Evolutionary conservation across 92 coral and sea anemone genomes (phyloP).

Genomic region (Zoanthus sansibaricus): DNA sequence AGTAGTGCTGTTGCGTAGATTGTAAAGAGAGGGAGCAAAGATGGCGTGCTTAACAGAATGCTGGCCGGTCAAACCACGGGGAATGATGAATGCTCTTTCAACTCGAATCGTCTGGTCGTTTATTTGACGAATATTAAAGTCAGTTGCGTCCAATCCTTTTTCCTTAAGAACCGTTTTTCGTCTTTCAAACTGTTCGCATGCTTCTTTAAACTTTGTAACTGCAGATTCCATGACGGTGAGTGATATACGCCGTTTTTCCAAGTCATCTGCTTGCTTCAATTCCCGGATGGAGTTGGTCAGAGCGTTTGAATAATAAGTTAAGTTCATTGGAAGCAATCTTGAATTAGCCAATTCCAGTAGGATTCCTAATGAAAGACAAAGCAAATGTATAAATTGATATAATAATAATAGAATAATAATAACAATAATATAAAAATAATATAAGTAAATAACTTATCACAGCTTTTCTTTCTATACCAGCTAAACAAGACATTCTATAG

Average conservation of each 20-base stretch:
- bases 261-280: conserved; percentile 4
- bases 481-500: too few species aligned
- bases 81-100: conserved; percentile 43
- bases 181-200: conserved; percentile 22
- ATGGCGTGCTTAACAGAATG: conserved; percentile 28
- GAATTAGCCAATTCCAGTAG: conserved; percentile 20
- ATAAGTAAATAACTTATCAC: too few species aligned
- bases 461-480: too few species aligned
- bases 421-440: too few species aligned
- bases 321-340: conserved; percentile 36
- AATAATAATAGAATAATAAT: too few species aligned
- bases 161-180: not conserved
- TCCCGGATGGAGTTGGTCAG: not conserved
- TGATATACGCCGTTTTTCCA: conserved; percentile 12
- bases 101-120: conserved; percentile 44
- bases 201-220: conserved; percentile 16
- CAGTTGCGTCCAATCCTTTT: conserved; percentile 8
- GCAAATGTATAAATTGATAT: not conserved
- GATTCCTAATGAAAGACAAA: conserved; percentile 3
- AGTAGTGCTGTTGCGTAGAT: conserved; percentile 16
- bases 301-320: conserved; percentile 13
- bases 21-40: conserved; percentile 37
- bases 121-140: conserved; percentile 14
- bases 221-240: conserved; percentile 10
- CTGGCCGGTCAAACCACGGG: conserved; percentile 34